Percentiles rank a stretch among this genome's conserved stretches.
Conservation (phyloP, 2,797 vertebrate species). For the Crenuchus spilurus region DNA sequence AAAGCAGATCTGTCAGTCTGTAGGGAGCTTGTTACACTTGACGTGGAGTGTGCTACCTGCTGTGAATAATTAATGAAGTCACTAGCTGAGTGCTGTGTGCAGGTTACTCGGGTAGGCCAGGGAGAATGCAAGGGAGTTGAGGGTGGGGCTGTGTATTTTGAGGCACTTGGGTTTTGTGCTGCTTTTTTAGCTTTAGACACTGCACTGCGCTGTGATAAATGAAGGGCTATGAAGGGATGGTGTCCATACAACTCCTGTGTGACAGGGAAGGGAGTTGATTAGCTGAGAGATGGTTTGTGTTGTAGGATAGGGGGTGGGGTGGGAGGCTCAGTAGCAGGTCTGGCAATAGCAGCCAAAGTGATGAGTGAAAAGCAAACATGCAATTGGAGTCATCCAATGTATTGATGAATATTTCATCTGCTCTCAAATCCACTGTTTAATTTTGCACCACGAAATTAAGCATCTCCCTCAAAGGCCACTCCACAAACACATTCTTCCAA, state of each 20-base stretch:
- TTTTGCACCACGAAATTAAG: constrained; percentile 90
- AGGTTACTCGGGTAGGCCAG: constrained; percentile 72
- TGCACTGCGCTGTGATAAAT: constrained; percentile 36
- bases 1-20: constrained; percentile 52
- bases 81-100: constrained; percentile 85
- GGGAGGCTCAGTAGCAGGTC: constrained; percentile 58
- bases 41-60: constrained; percentile 63
- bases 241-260: constrained; percentile 38
- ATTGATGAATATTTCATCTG: constrained; percentile 92
- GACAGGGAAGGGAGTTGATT: constrained; percentile 54
- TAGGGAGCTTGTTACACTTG: constrained; percentile 63
- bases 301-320: constrained; percentile 16
- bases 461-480: constrained; percentile 44
- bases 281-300: background rate
- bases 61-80: constrained; percentile 91
- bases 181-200: constrained; percentile 48
- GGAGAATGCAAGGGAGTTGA: constrained; percentile 36
- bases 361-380: constrained; percentile 85
- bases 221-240: constrained; percentile 45
- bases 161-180: constrained; percentile 50
- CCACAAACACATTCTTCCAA: constrained; percentile 53
- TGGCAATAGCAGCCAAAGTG: constrained; percentile 84
- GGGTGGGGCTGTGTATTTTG: constrained; percentile 68
- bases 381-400: constrained; percentile 66
- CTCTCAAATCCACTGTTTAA: constrained; percentile 94